phyloP scores from a whole-genome alignment of 2,888 invertebrate genomes.

The Aspidiotus destructor region DNA sequence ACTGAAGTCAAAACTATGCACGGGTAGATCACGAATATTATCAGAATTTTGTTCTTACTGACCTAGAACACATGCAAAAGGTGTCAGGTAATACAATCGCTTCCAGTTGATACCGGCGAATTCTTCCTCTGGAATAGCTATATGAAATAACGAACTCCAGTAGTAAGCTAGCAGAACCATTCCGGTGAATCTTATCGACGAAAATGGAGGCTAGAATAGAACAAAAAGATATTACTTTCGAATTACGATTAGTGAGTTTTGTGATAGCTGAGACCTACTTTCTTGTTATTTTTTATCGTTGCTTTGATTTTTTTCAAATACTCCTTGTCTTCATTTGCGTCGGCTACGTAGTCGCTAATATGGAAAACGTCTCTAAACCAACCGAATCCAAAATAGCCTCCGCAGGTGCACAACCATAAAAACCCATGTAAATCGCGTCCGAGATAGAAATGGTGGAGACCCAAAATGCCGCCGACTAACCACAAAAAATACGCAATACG shows the following conservation, averaged over 20 bases:
- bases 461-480: conserved; percentile 79
- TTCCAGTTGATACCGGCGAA: conserved; percentile 60
- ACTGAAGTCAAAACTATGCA: no score
- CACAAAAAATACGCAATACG: conserved; percentile 70
- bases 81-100: conserved; percentile 61
- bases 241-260: neutral
- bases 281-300: conserved; percentile 53
- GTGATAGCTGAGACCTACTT: conserved; percentile 46
- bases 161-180: conserved; percentile 68
- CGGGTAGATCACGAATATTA: no score
- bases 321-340: conserved; percentile 64
- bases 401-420: conserved; percentile 77
- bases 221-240: neutral
- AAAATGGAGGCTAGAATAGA: conserved; percentile 65
- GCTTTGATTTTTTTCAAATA: conserved; percentile 55
- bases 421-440: conserved; percentile 82
- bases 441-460: conserved; percentile 84
- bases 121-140: conserved; percentile 67
- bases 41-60: conserved; percentile 38
- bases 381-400: conserved; percentile 73
- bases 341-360: conserved; percentile 74
- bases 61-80: conserved; percentile 64
- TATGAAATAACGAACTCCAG: conserved; percentile 64
- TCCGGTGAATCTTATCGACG: conserved; percentile 64
- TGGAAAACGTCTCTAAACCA: conserved; percentile 77